Conservation (phyloP, 2,888 invertebrate species). For the Ommatoiulus sabulosus region DNA sequence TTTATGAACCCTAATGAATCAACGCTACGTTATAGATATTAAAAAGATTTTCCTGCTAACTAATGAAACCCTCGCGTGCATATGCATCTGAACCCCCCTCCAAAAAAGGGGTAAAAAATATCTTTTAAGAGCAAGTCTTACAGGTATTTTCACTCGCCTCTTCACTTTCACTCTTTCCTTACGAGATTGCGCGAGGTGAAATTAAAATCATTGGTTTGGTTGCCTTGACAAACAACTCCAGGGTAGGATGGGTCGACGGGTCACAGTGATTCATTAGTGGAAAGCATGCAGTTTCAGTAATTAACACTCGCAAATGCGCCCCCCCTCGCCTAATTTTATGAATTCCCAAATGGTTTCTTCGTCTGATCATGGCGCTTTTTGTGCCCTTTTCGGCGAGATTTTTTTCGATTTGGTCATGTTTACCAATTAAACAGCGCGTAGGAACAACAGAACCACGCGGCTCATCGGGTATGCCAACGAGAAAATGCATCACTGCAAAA, state of each 20-base stretch:
- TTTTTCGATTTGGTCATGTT: background rate
- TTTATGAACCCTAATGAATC: conserved; percentile 56
- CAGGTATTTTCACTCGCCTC: background rate
- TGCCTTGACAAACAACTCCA: conserved; percentile 14
- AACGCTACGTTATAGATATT: conserved; percentile 56
- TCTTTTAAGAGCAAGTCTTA: background rate
- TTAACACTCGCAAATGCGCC: conserved; percentile 38
- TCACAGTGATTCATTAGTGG: conserved; percentile 49
- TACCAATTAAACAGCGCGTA: background rate
- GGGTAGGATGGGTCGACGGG: background rate
- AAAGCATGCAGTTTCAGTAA: conserved; percentile 52
- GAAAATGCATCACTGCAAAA: background rate
- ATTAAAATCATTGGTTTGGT: background rate
- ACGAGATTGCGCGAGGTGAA: background rate
- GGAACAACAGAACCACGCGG: conserved; percentile 5
- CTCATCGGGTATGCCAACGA: background rate
- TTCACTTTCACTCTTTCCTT: background rate
- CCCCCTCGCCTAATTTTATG: background rate
- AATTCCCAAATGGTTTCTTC: background rate
- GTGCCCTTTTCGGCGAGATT: background rate
- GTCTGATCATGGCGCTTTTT: background rate
- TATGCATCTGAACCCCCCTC: background rate
- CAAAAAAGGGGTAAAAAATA: background rate
- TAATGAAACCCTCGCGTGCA: conserved; percentile 30
- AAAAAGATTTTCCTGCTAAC: conserved; percentile 31